Conservation (phyloP, 2,888 invertebrate species). For the Euzophera pinguis region DNA sequence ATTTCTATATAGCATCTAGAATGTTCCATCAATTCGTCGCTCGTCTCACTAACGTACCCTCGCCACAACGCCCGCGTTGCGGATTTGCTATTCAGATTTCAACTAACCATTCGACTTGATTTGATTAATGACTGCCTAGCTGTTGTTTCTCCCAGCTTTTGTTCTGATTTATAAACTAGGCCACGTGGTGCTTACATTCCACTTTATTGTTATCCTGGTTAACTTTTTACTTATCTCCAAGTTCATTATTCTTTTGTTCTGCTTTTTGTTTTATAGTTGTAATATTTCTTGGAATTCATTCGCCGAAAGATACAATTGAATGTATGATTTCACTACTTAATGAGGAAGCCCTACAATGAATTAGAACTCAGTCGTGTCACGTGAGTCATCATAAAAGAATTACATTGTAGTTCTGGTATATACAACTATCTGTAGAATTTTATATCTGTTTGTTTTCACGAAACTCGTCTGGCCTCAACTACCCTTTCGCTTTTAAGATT, state of each 20-base stretch:
- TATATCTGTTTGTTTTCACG: not conserved
- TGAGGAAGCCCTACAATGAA: too few species aligned
- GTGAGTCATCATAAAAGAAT: too few species aligned
- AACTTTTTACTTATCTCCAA: not conserved
- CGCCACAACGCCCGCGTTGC: conserved; percentile 17
- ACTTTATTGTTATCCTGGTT: not conserved
- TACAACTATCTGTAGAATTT: too few species aligned
- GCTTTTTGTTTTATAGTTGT: not conserved
- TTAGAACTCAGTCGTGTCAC: too few species aligned
- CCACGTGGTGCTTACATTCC: conserved; percentile 1
- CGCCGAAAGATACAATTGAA: too few species aligned
- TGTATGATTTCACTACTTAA: too few species aligned
- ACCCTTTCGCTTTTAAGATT: conserved; percentile 11
- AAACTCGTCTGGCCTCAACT: conserved; percentile 12
- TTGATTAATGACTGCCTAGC: conserved; percentile 49
- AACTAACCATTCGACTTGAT: conserved; percentile 50
- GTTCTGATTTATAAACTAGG: conserved; percentile 8
- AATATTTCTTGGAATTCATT: not conserved
- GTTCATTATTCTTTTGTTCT: not conserved
- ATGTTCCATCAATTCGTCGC: not conserved
- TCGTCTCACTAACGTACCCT: conserved; percentile 1
- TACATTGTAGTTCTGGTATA: too few species aligned
- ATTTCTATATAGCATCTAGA: too few species aligned
- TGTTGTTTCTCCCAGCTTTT: conserved; percentile 9
- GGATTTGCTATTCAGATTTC: conserved; percentile 65